These are phyloP conservation scores for Tetramorium simillimum DNA, from an alignment of 1,140 invertebrate genomes.

Conservation along the genomic window DNA sequence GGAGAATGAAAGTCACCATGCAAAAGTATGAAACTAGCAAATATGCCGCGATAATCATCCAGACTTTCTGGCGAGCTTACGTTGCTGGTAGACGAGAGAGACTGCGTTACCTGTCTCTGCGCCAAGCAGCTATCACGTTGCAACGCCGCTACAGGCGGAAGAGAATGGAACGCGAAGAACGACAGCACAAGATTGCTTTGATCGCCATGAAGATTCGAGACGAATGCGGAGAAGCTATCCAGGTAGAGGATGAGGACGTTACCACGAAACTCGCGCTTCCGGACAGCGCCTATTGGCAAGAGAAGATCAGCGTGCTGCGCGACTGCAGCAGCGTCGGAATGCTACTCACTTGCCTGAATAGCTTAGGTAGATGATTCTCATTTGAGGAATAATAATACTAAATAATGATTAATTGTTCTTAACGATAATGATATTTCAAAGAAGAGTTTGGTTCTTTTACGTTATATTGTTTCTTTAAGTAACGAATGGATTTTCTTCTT, in stretches of 20 bases:
- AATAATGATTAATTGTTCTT: background rate
- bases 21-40: constrained; percentile 36
- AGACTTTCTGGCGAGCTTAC: constrained; percentile 83
- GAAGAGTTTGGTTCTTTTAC: background rate
- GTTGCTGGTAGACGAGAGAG: constrained; percentile 76
- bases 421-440: background rate
- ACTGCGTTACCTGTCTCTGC: constrained; percentile 76
- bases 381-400: background rate
- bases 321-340: background rate
- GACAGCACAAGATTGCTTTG: background rate
- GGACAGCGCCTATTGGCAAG: constrained; percentile 12
- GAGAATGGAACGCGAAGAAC: background rate
- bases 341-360: background rate
- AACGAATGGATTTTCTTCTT: background rate
- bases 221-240: constrained; percentile 8
- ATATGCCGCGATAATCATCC: constrained; percentile 82
- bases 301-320: background rate
- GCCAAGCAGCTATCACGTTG: constrained; percentile 78
- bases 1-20: constrained; percentile 66
- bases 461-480: background rate
- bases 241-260: background rate
- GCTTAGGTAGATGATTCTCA: background rate
- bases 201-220: background rate
- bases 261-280: background rate
- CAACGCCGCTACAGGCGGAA: constrained; percentile 80